Evolutionary conservation across 2,888 invertebrate species (phyloP).

Genomic region (Abrostola triplasia): DNA sequence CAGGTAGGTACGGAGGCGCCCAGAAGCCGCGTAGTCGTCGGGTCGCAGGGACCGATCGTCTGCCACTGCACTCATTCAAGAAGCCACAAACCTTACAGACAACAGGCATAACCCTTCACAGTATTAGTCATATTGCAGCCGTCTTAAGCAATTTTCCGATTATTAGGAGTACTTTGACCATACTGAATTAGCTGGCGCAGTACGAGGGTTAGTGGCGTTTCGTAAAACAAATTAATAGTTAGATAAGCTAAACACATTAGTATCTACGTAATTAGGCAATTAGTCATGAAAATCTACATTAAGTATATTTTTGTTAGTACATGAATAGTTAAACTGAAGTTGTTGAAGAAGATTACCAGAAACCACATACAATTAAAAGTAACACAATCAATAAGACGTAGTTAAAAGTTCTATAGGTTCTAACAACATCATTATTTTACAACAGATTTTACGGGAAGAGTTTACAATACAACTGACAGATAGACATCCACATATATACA

Average conservation of each 20-base stretch:
- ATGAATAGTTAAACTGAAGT: slow-evolving; percentile 28
- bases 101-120: slow-evolving; percentile 5
- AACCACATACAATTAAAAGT: slow-evolving; percentile 21
- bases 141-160: slow-evolving; percentile 28
- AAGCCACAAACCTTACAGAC: slow-evolving; percentile 36
- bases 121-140: slow-evolving; percentile 32
- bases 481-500: slow-evolving; percentile 61
- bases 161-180: slow-evolving; percentile 28
- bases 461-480: slow-evolving; percentile 62
- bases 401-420: slow-evolving; percentile 37
- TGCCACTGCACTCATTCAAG: slow-evolving; percentile 68
- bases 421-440: slow-evolving; percentile 44
- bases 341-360: slow-evolving; percentile 14
- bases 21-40: slow-evolving; percentile 73
- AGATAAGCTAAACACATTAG: slow-evolving; percentile 36
- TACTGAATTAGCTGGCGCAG: slow-evolving; percentile 11
- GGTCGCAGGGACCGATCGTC: slow-evolving; percentile 71
- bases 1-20: slow-evolving; percentile 79
- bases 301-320: slow-evolving; percentile 36
- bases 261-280: slow-evolving; percentile 22
- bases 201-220: slow-evolving; percentile 31
- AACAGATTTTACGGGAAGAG: slow-evolving; percentile 44
- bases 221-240: slow-evolving; percentile 25
- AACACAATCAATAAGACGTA: slow-evolving; percentile 31
- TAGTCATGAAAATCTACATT: slow-evolving; percentile 44